Evolutionary conservation across 2,888 invertebrate species (phyloP), one percentile per base, ranked within the genome.

Genomic region (Ormyrus rosae): DNA sequence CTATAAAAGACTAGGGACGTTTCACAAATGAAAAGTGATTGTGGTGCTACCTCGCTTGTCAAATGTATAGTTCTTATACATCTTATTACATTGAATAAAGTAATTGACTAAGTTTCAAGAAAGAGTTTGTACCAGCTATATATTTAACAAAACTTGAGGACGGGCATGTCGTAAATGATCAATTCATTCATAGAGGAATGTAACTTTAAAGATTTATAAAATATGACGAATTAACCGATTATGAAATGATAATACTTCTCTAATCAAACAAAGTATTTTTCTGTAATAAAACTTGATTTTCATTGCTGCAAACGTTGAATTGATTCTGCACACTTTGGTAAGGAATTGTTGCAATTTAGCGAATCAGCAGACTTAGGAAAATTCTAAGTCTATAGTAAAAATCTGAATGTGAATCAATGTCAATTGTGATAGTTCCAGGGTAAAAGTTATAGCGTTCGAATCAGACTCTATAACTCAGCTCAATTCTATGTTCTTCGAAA

Each of bases 1-100:
- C 51, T 75, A 34, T 34, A 71, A 78, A 78, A 78, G 70, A 68
- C 50, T 34, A 34, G 61, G 60, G 69, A 75, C 67, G 53, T 69
- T 81, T 78, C 65, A 78, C 65, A 60, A 78, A 80, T 34, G 61
- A 48, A 53, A 65, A 68, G 68, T 78, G 77, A 81, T 81, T 81
- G 70, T 75, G 81, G 78, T 75, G 81, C 81, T 81, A 81, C 78
- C 75, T 69, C 74, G 74, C 56, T 78, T 74, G 65, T 81, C 74
- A 13, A 78, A 64, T 70, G 56, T 78, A 74, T 60, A 76, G 67
- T 68, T 68, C 51, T 68, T 58, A 60, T 74, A 74, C 45, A 34
- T 72, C 51, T 78, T 72, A 72, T 72, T 73, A 63, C 51, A 68
- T 46, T 13, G 53, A 78, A 3, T 65, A 53, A 60, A 34, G 34